Evolutionary conservation across 1,140 invertebrate species (phyloP), one percentile per base, ranked within the genome.

Genomic region (roundworm (Caenorhabditis elegans)): DNA sequence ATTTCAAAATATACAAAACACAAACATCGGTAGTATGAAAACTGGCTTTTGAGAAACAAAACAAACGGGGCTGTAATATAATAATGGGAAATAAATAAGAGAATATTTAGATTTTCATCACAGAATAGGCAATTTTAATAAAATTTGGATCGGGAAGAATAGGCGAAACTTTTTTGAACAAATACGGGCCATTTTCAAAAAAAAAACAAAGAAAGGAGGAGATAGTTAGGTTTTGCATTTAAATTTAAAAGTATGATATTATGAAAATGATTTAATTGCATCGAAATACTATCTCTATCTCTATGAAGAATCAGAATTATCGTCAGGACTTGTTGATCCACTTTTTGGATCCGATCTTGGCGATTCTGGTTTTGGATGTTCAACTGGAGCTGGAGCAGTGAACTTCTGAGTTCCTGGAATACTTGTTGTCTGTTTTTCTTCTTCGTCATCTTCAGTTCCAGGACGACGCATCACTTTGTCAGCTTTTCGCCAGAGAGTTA

Each of bases 401-500:
- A 70, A 70, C 34, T 70, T 70, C n/a, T 70, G 60, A 0, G 60
- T 70, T 39, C 60, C 60, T 0, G 60, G 60, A 10, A 70, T 70
- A 22, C 60, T 70, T 19, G 60, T 70, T n/a, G 15, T n/a, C 34
- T 3, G 4, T n/a, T 70, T 26, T 0, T 70, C 60, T 0, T 70
- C 60, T 2, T 70, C 53, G 6, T 10, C 24, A 8, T 53, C 55
- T 17, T 70, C 19, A 1, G 60, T 22, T 39, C 28, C 34, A 22
- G 49, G 47, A 26, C 49, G 47, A 26, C 77, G 24, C 46, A 78
- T 34, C 46, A 39, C 47, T 48, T 76, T 82, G 43, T 85, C 82
- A 0, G 84, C 84, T 49, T 82, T 83, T 17, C 84, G 51, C 83
- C 84, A 85, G 13, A 84, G 83, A 2, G 83, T 84, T 15, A 84